phyloP scores from a whole-genome alignment of 2,888 invertebrate species.

The Liodrosophila aerea region DNA sequence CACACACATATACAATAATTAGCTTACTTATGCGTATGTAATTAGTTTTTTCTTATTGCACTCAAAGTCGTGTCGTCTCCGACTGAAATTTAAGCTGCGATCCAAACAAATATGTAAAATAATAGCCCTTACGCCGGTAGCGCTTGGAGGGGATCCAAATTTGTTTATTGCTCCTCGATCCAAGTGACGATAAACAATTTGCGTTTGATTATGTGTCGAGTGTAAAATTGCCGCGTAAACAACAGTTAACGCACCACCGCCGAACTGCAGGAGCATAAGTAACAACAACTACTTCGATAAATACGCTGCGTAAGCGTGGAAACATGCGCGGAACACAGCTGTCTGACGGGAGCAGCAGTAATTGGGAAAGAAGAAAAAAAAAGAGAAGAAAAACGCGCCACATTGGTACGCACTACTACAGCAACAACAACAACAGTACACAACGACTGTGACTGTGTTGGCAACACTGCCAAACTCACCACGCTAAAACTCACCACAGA shows the following conservation, averaged over 20 bases:
- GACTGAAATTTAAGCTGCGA: slow-evolving; percentile 18
- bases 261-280: neutral
- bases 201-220: neutral
- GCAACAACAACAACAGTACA: slow-evolving; percentile 26
- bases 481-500: slow-evolving; percentile 43
- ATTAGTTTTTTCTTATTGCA: slow-evolving; percentile 32
- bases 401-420: slow-evolving; percentile 52
- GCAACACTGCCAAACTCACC: slow-evolving; percentile 52
- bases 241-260: slow-evolving; percentile 24
- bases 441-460: slow-evolving; percentile 44
- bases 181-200: neutral
- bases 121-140: slow-evolving; percentile 15
- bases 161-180: too few relatives aligned
- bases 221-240: slow-evolving; percentile 39
- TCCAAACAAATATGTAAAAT: slow-evolving; percentile 1
- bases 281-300: slow-evolving; percentile 41
- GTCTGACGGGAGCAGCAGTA: slow-evolving; percentile 41
- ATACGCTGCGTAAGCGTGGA: slow-evolving; percentile 62
- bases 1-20: neutral
- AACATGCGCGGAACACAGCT: slow-evolving; percentile 73
- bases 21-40: slow-evolving; percentile 1
- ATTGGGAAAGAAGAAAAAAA: slow-evolving; percentile 4
- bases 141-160: too few relatives aligned
- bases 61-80: slow-evolving; percentile 12
- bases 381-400: slow-evolving; percentile 57